A percentile compares a stretch with the other conserved stretches of the same genome.
phyloP scores from a whole-genome alignment of 2,113 vertebrate species.

The Galbula dea region DNA sequence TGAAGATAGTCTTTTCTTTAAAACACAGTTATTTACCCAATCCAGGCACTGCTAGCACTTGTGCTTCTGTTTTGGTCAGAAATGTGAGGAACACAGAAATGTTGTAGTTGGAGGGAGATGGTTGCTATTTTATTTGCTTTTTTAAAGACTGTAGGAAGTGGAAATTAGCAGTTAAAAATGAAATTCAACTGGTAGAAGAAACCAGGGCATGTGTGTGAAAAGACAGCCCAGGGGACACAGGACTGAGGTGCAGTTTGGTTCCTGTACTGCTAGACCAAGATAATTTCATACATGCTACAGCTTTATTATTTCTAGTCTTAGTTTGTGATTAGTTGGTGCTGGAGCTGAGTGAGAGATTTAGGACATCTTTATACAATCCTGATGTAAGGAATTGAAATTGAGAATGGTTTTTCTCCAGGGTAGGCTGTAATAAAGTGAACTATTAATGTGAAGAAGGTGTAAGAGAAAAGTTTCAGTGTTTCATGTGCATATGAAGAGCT shows the following conservation, averaged over 20 bases:
- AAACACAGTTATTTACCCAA: neutral
- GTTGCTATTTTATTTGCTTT: neutral
- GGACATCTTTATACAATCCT: neutral
- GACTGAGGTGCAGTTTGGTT: neutral
- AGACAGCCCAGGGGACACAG: neutral
- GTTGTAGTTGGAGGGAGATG: neutral
- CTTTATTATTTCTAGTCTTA: neutral
- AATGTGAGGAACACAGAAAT: neutral
- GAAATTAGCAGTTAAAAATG: neutral
- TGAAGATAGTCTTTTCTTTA: neutral
- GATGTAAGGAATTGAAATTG: neutral
- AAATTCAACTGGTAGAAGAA: neutral
- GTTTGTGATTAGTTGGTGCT: neutral
- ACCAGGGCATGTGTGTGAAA: neutral
- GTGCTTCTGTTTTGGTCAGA: neutral
- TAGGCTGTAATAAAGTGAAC: neutral
- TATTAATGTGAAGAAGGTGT: neutral
- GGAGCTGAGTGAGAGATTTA: neutral
- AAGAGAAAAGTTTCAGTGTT: neutral
- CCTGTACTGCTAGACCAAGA: neutral
- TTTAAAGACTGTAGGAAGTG: neutral
- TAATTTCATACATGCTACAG: neutral
- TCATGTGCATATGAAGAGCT: neutral
- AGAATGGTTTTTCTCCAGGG: neutral
- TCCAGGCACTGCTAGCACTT: neutral